Percentiles rank a stretch among this genome's conserved stretches.
These are phyloP conservation scores for Cetoscarus ocellatus DNA, from an alignment of 2,797 vertebrate species.

Conservation along the genomic window DNA sequence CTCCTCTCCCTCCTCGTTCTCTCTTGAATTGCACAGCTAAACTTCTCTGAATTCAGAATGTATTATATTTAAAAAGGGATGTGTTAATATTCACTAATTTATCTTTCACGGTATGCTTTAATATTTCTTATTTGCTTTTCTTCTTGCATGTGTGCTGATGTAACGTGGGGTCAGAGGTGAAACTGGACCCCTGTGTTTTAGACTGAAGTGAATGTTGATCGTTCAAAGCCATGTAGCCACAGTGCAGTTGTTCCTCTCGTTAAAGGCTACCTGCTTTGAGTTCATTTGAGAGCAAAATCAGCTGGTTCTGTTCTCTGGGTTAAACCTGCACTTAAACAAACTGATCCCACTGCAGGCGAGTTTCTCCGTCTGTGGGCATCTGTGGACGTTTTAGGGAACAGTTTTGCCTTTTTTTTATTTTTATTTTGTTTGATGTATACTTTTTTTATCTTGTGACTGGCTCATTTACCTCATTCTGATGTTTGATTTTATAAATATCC, in stretches of 20 bases:
- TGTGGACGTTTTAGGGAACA: conserved; percentile 39
- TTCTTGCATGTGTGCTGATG: conserved; percentile 56
- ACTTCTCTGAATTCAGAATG: conserved; percentile 67
- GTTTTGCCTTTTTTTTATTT: conserved; percentile 51
- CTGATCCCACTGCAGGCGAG: conserved; percentile 43
- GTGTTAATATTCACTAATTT: conserved; percentile 68
- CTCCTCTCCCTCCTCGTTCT: conserved; percentile 24
- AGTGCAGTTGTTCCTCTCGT: conserved; percentile 38
- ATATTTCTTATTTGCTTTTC: conserved; percentile 51
- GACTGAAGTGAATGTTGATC: conserved; percentile 79
- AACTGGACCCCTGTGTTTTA: conserved; percentile 33
- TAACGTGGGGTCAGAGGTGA: conserved; percentile 29
- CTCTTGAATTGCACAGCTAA: conserved; percentile 73
- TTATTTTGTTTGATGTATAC: conserved; percentile 23
- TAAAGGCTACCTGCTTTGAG: conserved; percentile 26
- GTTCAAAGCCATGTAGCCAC: conserved; percentile 69
- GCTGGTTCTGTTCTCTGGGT: conserved; percentile 53
- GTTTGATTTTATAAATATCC: conserved; percentile 7
- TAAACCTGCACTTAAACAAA: conserved; percentile 52
- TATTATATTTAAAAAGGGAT: conserved; percentile 78
- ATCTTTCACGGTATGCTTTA: conserved; percentile 65
- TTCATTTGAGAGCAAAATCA: conserved; percentile 33
- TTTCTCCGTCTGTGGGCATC: conserved; percentile 26
- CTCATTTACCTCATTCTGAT: conserved; percentile 51
- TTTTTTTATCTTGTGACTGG: conserved; percentile 27